Conservation (phyloP, 2,888 invertebrate species). For the Smittia aterrima region DNA sequence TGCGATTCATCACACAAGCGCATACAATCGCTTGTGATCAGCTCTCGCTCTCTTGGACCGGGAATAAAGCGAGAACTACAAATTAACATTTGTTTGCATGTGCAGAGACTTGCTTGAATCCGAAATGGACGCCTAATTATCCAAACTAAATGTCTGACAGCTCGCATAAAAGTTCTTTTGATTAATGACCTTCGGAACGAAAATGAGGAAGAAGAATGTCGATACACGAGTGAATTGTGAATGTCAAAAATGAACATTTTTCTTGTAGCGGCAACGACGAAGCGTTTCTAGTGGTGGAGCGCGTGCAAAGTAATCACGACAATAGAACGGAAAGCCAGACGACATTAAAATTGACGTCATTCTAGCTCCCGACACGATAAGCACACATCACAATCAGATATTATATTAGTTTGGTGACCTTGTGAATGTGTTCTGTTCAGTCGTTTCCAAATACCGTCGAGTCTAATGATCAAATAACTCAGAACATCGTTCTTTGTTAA, state of each 20-base stretch:
- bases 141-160: neutral
- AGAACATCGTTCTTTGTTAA: neutral
- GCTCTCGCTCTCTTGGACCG: neutral
- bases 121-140: neutral
- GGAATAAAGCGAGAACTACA: neutral
- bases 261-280: neutral
- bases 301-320: neutral
- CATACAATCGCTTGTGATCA: constrained; percentile 6
- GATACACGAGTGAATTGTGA: neutral
- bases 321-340: neutral
- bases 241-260: constrained; percentile 13
- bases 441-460: neutral
- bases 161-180: neutral
- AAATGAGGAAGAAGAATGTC: constrained; percentile 17
- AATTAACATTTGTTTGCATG: no score
- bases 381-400: neutral
- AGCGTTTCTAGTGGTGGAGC: neutral
- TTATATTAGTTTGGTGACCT: constrained; percentile 3
- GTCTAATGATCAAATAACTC: neutral
- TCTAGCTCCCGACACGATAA: neutral
- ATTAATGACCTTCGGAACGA: constrained; percentile 28
- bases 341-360: constrained; percentile 31
- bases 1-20: constrained; percentile 27
- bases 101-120: no score
- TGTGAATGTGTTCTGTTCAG: neutral